Base-by-base conservation (phyloP, 2,113 vertebrate genomes). In the Urocynchramus pylzowi region DNA sequence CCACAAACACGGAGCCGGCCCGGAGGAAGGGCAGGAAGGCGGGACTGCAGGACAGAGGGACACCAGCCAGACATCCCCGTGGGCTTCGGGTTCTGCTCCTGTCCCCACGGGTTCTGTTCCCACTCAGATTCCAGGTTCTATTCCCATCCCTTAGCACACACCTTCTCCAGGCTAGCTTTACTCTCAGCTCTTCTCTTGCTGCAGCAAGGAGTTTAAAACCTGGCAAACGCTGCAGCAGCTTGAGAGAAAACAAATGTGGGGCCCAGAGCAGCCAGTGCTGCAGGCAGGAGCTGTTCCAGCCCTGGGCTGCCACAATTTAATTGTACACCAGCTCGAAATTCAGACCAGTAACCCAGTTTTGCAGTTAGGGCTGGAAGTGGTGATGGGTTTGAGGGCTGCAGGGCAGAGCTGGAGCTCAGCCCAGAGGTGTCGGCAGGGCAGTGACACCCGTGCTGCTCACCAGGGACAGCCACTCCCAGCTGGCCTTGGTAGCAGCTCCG, bases 11-110 rank as follows among this genome's bases (percentile, higher is more conserved):
- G 1, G 97, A 95, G 11, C 95, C 92, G 21, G 97, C 96, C 3
- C 98, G 98, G 49, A 98, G 96, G 91, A 98, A 98, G 0, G 97
- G 98, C 49, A 98, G 73, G 80, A 98, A 98, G 9, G 93, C 85
- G 3, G 98, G 98, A 97, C 98, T 98, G 90, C 4, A 69, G 84
- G 78, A 16, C 5, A 73, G 69, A 41, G 52, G 22, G 56, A 52
- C 20, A 5, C 68, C 45, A 84, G 76, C 37, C 80, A 47, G 9
- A 12, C 14, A 1, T 17, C 33, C 31, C 4, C 7, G 18, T 5
- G 24, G 39, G 20, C 8, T 28, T 39, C 9, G 22, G 37, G 7
- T n/a, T 37, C 28, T 8, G 3, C 16, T 28, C 45, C 74, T n/a
- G 30, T 27, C 9, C 33, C 42, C 9, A 5, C 9, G 22, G 35